Percentiles rank a stretch among this genome's conserved stretches.
These are phyloP conservation scores for Polyommatus icarus DNA, from an alignment of 2,888 invertebrate genomes.

Conservation along the genomic window DNA sequence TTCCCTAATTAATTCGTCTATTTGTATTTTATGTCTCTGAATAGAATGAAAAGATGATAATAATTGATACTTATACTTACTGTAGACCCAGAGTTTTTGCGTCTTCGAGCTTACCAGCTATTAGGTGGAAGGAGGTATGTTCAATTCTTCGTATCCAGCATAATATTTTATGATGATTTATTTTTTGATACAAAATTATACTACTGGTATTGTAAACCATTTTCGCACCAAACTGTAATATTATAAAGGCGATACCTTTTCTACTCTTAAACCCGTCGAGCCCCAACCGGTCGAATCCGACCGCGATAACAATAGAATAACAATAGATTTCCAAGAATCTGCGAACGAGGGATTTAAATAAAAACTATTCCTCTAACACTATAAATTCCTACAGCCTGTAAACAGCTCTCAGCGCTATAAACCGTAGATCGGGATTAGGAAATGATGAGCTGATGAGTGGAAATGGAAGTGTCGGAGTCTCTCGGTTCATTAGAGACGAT, in stretches of 20 bases:
- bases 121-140: too few species aligned
- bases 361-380: background rate
- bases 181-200: too few species aligned
- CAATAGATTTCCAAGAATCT: too few species aligned
- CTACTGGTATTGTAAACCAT: too few species aligned
- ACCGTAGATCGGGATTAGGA: constrained; percentile 16
- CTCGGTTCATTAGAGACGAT: constrained; percentile 53
- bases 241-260: too few species aligned
- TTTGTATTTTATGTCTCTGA: background rate
- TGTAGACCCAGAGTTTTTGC: background rate
- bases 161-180: too few species aligned
- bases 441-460: constrained; percentile 25
- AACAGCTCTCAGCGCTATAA: background rate
- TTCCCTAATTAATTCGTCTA: constrained; percentile 20
- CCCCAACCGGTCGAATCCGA: too few species aligned
- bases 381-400: background rate
- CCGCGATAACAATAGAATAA: too few species aligned
- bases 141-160: too few species aligned
- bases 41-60: background rate
- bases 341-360: too few species aligned
- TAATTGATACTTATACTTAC: background rate
- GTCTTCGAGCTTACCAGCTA: background rate
- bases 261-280: too few species aligned
- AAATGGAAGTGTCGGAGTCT: constrained; percentile 33
- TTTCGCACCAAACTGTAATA: too few species aligned